Evolutionary conservation across 2,113 vertebrate species (phyloP).

Genomic region (Climacteris rufus): DNA sequence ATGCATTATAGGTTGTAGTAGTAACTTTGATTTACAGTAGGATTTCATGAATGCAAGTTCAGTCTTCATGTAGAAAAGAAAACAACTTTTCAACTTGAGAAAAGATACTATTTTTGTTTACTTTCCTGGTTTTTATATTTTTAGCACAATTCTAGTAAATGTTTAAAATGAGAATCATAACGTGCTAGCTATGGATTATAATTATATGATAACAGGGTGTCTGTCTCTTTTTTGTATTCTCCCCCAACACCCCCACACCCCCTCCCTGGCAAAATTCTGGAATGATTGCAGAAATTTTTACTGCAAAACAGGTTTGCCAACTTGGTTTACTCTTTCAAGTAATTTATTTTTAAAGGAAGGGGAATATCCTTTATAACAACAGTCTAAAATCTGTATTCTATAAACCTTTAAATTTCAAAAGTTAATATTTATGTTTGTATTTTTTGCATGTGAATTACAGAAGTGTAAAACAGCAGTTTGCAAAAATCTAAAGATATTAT

Average conservation of each 20-base stretch:
- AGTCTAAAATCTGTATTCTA: not conserved
- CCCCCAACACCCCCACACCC: not conserved
- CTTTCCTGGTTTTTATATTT: not conserved
- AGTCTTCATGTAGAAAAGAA: not conserved
- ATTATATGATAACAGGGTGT: not conserved
- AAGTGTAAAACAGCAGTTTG: not conserved
- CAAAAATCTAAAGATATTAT: not conserved
- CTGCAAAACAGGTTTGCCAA: not conserved
- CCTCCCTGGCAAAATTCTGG: not conserved
- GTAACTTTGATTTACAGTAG: not conserved
- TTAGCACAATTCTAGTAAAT: not conserved
- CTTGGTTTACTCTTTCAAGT: not conserved
- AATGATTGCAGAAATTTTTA: not conserved
- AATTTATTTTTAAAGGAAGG: not conserved
- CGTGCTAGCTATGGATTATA: not conserved
- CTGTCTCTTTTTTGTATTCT: not conserved
- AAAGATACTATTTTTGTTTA: not conserved
- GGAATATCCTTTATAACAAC: not conserved
- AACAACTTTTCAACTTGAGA: not conserved
- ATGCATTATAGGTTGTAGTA: not conserved
- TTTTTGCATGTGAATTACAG: not conserved
- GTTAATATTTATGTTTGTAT: not conserved
- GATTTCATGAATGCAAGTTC: not conserved
- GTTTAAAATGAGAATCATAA: not conserved
- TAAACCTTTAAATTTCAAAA: not conserved